phyloP scores from a whole-genome alignment of 2,113 vertebrate species.

The Halcyon senegalensis region DNA sequence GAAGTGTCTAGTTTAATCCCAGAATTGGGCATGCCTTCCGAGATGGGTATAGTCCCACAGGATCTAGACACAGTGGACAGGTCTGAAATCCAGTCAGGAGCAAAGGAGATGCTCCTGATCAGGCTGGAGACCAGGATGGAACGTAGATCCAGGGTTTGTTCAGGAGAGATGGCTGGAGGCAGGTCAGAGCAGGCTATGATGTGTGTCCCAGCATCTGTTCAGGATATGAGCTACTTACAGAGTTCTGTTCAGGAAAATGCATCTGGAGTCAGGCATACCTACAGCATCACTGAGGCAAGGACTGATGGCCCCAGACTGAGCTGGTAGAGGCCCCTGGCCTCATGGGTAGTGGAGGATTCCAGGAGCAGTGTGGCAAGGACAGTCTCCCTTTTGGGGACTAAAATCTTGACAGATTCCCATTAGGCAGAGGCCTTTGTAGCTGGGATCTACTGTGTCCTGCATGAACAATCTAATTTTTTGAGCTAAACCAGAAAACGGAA shows the following conservation, averaged over 20 bases:
- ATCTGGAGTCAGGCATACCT: neutral
- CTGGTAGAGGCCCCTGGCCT: fast-evolving
- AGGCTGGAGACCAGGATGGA: neutral
- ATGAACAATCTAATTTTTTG: neutral
- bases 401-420: neutral
- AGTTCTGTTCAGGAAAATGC: neutral
- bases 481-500: neutral
- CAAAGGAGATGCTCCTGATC: neutral
- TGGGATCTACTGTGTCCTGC: neutral
- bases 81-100: neutral
- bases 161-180: neutral
- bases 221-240: neutral
- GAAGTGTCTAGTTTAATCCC: neutral
- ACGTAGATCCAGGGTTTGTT: neutral
- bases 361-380: neutral
- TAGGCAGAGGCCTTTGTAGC: neutral
- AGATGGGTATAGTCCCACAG: fast-evolving
- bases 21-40: neutral
- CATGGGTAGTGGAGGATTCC: fast-evolving
- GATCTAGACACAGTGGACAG: neutral
- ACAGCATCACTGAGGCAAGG: neutral
- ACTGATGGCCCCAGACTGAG: neutral
- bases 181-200: neutral
- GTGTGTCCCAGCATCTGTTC: fast-evolving
- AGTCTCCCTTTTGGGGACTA: neutral